Evolutionary conservation across 2,888 invertebrate genomes (phyloP).

Genomic region (Liopterus haemorrhoidalis): DNA sequence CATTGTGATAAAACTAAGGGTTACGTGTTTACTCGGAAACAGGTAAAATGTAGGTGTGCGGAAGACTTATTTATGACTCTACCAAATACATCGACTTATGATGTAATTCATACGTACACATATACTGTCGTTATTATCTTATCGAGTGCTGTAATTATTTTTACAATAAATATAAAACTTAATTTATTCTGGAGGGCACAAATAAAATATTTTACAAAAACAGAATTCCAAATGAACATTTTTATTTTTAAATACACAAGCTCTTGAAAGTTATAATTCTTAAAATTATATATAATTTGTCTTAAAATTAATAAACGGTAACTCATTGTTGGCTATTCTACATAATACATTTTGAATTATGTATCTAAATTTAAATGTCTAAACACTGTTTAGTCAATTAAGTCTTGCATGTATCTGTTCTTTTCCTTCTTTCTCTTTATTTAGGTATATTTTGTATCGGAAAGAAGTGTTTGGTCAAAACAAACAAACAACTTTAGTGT

Average conservation of each 20-base stretch:
- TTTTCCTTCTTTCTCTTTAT: slow-evolving; percentile 1
- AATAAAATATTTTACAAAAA: slow-evolving; percentile 18
- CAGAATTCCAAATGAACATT: slow-evolving; percentile 23
- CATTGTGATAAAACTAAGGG: no score
- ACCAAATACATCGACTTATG: no score
- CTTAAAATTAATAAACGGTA: slow-evolving; percentile 46
- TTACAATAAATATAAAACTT: slow-evolving; percentile 19
- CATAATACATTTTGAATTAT: slow-evolving; percentile 39
- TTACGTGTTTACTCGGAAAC: no score
- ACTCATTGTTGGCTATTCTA: slow-evolving; percentile 44
- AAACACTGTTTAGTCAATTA: slow-evolving; percentile 20
- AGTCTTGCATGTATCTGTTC: slow-evolving; percentile 18
- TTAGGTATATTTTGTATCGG: slow-evolving; percentile 19
- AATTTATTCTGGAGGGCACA: slow-evolving; percentile 23
- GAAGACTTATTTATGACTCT: no score
- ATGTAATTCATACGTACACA: no score
- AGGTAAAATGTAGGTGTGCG: no score
- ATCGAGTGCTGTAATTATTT: slow-evolving; percentile 23
- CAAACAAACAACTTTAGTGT: slow-evolving; percentile 22
- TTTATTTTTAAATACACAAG: slow-evolving; percentile 46
- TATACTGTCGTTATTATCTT: no score
- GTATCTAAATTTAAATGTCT: slow-evolving; percentile 25
- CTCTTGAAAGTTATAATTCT: slow-evolving; percentile 44
- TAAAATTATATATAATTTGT: slow-evolving; percentile 42
- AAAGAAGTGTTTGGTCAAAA: slow-evolving; percentile 22